Percentiles rank a stretch among this genome's conserved stretches.
These are phyloP conservation scores for Cotesia chilonis DNA, from an alignment of 1,140 invertebrate species.

Conservation along the genomic window DNA sequence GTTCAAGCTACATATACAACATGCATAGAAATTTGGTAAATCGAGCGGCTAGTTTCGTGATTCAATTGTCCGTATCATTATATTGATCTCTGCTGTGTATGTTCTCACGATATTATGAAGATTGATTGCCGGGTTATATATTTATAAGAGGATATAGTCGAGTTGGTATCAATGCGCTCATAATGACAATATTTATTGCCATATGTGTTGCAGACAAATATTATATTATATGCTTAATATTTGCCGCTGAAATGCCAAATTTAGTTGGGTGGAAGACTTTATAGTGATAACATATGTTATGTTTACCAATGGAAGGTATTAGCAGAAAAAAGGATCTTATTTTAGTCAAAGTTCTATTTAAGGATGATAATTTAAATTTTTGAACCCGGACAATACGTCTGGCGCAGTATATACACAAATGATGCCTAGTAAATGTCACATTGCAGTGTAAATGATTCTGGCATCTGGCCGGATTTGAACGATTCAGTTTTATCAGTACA, in stretches of 20 bases:
- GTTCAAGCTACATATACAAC: no score
- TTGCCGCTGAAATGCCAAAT: no score
- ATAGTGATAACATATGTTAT: no score
- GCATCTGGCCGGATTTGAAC: constrained; percentile 29
- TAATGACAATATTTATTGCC: background rate
- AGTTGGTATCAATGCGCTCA: no score
- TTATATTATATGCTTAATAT: no score
- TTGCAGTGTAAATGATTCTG: constrained; percentile 27
- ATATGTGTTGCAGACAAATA: no score
- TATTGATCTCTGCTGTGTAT: background rate
- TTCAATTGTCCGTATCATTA: constrained; percentile 23
- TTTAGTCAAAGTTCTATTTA: no score
- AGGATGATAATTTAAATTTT: no score
- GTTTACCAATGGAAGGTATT: no score
- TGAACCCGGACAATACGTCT: background rate
- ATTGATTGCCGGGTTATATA: background rate
- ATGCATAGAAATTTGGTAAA: no score
- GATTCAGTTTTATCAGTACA: constrained; percentile 28
- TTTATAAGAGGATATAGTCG: background rate
- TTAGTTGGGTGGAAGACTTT: no score
- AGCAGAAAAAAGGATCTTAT: no score
- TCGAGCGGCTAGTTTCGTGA: constrained; percentile 19
- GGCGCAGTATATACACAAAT: background rate
- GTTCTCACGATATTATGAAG: constrained; percentile 21
- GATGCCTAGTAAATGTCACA: constrained; percentile 24